Base-by-base conservation (phyloP, 2,888 invertebrate genomes). In the Drosophila demipolita region DNA sequence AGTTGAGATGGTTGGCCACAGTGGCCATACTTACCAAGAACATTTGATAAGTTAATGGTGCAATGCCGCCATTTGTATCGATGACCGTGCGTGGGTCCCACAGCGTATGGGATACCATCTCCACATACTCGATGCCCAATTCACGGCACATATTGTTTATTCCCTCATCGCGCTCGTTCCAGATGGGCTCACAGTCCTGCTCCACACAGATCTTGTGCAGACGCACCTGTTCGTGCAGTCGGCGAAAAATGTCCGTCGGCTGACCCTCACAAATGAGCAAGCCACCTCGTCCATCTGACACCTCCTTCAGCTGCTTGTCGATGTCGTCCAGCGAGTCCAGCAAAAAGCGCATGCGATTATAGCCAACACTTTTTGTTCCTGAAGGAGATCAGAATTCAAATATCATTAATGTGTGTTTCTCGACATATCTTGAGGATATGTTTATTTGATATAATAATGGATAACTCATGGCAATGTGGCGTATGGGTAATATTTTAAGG, bases 181-280 rank as follows among this genome's bases (percentile, higher is more conserved):
- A 96, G 55, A 95, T 95, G 0, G 96, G 96, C 92, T 96, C 96
- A 84, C 96, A 96, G 85, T 96, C 96, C 91, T 95, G 94, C 87
- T 95, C 95, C 89, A 95, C 95, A 82, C 94, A 94, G 11, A 95
- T 87, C 78, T 92, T 94, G 50, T 93, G 93, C 62, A 95, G 87
- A 90, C 94, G 94, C 80, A 95, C 94, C 79, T 95, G 94, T 84
- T 95, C 94, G 92, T 95, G 94, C 1, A 96, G 93, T 4, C 94
- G 92, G 1, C 93, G 91, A 76, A 96, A 94, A 32, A 96, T 93
- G 1, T 92, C 87, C 0, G 93, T 92, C 0, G 96, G 95, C 40
- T 94, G 93, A n/a, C 96, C 96, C 75, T 94, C 94, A 38, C 96
- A 92, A 81, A 96, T 93, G 76, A 94, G 94, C 7, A 96, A 93